Conservation (phyloP, 2,113 vertebrate species). For the Calyptommatus sinebrachiatus region DNA sequence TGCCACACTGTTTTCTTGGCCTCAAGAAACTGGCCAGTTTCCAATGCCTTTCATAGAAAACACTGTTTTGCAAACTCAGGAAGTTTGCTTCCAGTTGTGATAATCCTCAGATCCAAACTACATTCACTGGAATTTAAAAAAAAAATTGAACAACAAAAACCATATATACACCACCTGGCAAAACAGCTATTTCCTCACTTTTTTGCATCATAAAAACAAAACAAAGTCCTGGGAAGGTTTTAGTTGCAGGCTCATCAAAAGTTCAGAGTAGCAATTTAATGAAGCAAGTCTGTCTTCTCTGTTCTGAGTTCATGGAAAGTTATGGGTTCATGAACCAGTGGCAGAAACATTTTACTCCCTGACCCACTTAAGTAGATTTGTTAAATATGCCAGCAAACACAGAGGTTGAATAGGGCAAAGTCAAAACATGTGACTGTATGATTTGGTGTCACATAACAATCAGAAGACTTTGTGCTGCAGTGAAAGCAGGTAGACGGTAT, state of each 20-base stretch:
- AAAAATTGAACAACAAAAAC: neutral
- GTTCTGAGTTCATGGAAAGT: neutral
- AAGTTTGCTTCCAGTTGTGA: conserved; percentile 13
- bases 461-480: accelerated
- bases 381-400: conserved; percentile 15
- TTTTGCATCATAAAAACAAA: conserved; percentile 41
- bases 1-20: neutral
- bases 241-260: conserved; percentile 8
- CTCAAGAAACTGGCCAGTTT: neutral
- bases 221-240: conserved; percentile 38
- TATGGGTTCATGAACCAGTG: neutral
- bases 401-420: conserved; percentile 19
- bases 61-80: conserved; percentile 13
- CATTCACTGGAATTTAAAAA: neutral
- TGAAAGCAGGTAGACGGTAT: neutral
- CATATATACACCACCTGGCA: neutral
- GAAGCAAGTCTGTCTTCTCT: conserved; percentile 22
- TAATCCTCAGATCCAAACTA: neutral
- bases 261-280: conserved; percentile 11
- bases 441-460: neutral
- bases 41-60: neutral
- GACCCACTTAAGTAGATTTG: conserved; percentile 2
- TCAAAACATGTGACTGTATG: conserved; percentile 12
- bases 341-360: conserved; percentile 41
- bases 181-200: conserved; percentile 4